These are phyloP conservation scores for Phymatocera aterrima DNA, from an alignment of 2,888 invertebrate genomes.

Conservation along the genomic window DNA sequence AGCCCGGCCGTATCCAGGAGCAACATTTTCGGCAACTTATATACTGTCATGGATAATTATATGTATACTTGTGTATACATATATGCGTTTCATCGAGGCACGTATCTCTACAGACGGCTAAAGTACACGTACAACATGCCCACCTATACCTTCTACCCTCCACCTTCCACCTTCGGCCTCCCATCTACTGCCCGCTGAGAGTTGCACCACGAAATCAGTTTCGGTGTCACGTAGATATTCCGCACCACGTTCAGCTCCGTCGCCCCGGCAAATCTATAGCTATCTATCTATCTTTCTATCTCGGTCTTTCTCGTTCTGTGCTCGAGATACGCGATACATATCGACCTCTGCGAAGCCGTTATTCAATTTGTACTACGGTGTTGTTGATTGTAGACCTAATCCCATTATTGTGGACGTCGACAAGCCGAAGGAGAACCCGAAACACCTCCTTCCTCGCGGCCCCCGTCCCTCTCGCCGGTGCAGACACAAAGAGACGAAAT, in stretches of 20 bases:
- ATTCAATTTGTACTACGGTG: slow-evolving; percentile 69
- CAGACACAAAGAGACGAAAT: slow-evolving; percentile 32
- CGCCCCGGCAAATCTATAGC: slow-evolving; percentile 42
- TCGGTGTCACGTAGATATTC: slow-evolving; percentile 62
- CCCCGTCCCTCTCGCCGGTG: slow-evolving; percentile 28
- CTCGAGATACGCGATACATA: slow-evolving; percentile 63
- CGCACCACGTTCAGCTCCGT: slow-evolving; percentile 55
- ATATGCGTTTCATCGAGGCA: neutral
- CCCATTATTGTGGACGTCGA: slow-evolving; percentile 58
- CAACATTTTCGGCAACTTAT: neutral
- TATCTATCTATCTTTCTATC: too few species aligned
- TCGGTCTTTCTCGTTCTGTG: slow-evolving; percentile 49
- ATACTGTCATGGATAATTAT: neutral
- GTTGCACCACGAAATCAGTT: slow-evolving; percentile 60
- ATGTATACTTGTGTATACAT: neutral
- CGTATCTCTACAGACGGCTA: neutral
- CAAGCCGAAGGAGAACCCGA: slow-evolving; percentile 46
- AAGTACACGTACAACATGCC: too few species aligned
- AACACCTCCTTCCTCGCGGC: too few species aligned
- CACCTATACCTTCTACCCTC: too few species aligned
- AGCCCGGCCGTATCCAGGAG: neutral
- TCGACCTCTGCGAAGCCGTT: slow-evolving; percentile 62
- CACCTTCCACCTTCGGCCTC: too few species aligned
- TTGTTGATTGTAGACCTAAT: slow-evolving; percentile 71
- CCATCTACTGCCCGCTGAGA: slow-evolving; percentile 19